Conservation (phyloP, 2,888 invertebrate genomes). For the Slavum lentiscoides region DNA sequence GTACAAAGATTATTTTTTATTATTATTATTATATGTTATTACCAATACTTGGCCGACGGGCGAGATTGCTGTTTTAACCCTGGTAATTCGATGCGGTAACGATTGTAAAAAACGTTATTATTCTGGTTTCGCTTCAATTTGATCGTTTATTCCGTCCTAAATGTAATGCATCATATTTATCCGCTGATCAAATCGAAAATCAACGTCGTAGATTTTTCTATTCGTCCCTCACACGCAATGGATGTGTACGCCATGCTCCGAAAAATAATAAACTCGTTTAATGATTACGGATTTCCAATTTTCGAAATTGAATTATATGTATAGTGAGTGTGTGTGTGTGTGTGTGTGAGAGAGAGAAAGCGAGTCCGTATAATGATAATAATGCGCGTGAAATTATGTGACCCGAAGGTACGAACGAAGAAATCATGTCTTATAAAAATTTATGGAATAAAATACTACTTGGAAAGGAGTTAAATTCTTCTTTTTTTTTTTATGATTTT, state of each 20-base stretch:
- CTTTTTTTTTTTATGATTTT: slow-evolving; percentile 11
- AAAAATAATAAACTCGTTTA: slow-evolving; percentile 24
- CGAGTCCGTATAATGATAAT: neutral
- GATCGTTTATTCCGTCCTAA: neutral
- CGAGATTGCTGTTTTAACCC: neutral
- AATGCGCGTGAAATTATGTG: neutral
- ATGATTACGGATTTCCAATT: slow-evolving; percentile 26
- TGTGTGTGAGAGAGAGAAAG: neutral
- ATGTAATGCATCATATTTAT: neutral
- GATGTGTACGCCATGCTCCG: neutral
- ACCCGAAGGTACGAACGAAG: neutral
- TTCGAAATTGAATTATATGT: slow-evolving; percentile 21
- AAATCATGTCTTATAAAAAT: neutral
- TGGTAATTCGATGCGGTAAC: neutral
- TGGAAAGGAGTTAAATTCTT: neutral
- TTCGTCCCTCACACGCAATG: neutral
- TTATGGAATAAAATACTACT: neutral
- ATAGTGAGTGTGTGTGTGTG: no score
- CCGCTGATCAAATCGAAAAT: slow-evolving; percentile 12
- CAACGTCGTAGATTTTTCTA: slow-evolving; percentile 1
- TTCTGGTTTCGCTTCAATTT: neutral
- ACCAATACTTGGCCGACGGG: neutral
- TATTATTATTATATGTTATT: neutral
- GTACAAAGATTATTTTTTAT: neutral
- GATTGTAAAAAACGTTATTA: slow-evolving; percentile 8